These are phyloP conservation scores for Sebastes itinus DNA, from an alignment of 2,797 vertebrate species.

Conservation along the genomic window DNA sequence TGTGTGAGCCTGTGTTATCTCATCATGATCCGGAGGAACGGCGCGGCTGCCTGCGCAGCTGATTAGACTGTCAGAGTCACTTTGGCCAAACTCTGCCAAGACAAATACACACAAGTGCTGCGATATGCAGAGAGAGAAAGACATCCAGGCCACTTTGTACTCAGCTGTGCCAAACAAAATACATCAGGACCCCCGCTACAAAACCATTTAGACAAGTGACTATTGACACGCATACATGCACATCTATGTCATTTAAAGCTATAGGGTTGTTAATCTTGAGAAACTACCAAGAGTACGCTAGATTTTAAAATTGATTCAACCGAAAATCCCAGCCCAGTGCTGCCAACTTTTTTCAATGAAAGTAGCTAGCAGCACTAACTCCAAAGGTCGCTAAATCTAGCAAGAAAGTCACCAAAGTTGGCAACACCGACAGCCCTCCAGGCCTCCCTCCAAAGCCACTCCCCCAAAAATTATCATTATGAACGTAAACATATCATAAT, in stretches of 20 bases:
- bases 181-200: conserved; percentile 11
- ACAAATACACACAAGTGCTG: conserved; percentile 53
- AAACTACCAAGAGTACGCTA: too few relatives aligned
- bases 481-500: too few relatives aligned
- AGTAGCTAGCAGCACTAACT: not conserved
- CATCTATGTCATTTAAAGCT: not conserved
- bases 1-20: conserved; percentile 37
- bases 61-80: conserved; percentile 57
- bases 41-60: conserved; percentile 28
- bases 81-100: conserved; percentile 55
- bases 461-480: too few relatives aligned
- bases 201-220: conserved; percentile 26
- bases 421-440: not conserved
- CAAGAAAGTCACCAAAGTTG: not conserved
- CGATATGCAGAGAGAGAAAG: conserved; percentile 3
- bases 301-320: not conserved
- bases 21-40: conserved; percentile 36
- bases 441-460: not conserved
- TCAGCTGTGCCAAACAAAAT: conserved; percentile 52
- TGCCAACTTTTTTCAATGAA: not conserved
- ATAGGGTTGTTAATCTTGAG: not conserved
- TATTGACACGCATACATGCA: not conserved
- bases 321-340: not conserved
- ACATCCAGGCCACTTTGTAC: conserved; percentile 44
- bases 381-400: not conserved